Evolutionary conservation across 1,140 invertebrate genomes (phyloP), one percentile per base, ranked within the genome.

Genomic region (Rhagoletis pomonella): DNA sequence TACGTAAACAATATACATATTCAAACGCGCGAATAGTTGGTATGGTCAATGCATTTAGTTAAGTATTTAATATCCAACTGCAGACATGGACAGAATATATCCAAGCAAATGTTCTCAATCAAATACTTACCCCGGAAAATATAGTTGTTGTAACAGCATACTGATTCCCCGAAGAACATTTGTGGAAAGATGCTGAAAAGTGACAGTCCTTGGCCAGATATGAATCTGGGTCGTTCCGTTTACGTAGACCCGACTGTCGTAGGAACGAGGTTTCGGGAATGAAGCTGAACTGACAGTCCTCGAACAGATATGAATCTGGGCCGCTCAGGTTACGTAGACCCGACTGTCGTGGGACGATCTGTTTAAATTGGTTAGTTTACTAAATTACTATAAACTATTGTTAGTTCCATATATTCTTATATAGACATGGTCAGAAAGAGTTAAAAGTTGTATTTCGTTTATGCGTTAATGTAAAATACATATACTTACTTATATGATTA

Each of bases 321-420:
- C 29, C 29, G 29, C 29, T 29, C 29, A 29, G 29, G 29, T 29
- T 29, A 29, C 29, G 29, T 29, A 29, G 29, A 29, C 29, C 29
- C 29, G 29, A 29, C 29, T 29, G 29, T 29, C 29, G 29, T 0
- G 29, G 29, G 29, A 29, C 29, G 7, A 73, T 73, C 12, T 47
- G 42, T 73, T 29, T 47, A 47, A 73, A 19, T 14, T 81, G 47
- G 42, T 42, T 55, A 55, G 42, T 81, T 81, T 55, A 81, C 42
- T 10, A 81, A 58, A n/a, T 19, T 81, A 55, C 73, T 81, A 81
- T 55, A 81, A 55, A 81, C 7, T 81, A 81, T 55, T 81, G 50
- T 81, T 81, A 55, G 73, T 81, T 55, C n/a, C 73, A 47, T 73
- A 73, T 73, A 17, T 17, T 64, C 29, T 4, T 50, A 77, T 81